Conservation (phyloP, 1,140 invertebrate genomes). For the Papilio helenus region DNA sequence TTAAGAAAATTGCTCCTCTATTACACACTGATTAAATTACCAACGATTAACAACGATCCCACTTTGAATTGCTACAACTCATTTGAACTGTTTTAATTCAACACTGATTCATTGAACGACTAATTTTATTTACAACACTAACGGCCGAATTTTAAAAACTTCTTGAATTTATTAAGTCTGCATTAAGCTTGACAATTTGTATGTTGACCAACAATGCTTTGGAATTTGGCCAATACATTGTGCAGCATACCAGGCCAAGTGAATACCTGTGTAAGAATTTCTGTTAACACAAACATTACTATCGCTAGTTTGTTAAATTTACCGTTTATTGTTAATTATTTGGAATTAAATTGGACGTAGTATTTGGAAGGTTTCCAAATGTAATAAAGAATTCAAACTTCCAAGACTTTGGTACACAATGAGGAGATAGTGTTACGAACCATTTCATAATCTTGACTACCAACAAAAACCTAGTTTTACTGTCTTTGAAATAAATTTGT, state of each 20-base stretch:
- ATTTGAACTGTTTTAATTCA: conserved; percentile 1
- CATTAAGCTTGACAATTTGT: conserved; percentile 13
- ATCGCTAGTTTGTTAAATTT: background rate
- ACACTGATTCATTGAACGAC: background rate
- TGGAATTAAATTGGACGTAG: background rate
- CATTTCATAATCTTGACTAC: background rate
- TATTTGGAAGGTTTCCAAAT: background rate
- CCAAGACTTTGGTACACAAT: background rate
- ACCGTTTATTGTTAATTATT: background rate
- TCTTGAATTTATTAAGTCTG: background rate
- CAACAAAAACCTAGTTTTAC: no score
- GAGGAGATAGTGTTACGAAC: background rate
- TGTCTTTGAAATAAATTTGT: no score
- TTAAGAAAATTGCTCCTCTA: conserved; percentile 33
- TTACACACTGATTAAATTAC: conserved; percentile 20
- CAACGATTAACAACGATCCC: background rate
- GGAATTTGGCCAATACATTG: conserved; percentile 29
- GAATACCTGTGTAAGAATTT: conserved; percentile 14
- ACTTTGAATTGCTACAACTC: background rate
- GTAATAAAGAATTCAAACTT: background rate
- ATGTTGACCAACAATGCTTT: conserved; percentile 29
- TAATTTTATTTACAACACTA: no score
- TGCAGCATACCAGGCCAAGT: background rate
- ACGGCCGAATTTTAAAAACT: no score
- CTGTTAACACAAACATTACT: background rate